A percentile compares a stretch with the other conserved stretches of the same genome.
These are phyloP conservation scores for Parauchenoglanis ngamensis DNA, from an alignment of 2,797 vertebrate genomes.

Conservation along the genomic window DNA sequence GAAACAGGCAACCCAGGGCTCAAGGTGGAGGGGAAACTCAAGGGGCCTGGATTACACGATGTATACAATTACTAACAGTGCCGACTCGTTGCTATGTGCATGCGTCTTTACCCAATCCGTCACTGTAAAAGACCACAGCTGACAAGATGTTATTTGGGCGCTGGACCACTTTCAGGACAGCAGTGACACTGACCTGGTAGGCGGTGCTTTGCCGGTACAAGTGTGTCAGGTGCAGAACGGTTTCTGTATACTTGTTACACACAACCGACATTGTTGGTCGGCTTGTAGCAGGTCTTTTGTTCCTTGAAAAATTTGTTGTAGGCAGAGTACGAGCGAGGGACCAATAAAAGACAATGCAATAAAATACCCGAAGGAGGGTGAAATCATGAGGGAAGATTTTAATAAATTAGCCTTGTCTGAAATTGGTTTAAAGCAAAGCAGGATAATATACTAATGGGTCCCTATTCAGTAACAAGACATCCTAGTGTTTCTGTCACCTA, in stretches of 20 bases:
- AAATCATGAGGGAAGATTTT: neutral
- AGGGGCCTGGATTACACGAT: neutral
- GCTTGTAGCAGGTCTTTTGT: neutral
- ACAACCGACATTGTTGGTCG: neutral
- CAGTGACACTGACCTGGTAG: neutral
- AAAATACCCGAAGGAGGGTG: neutral
- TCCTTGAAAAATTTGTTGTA: neutral
- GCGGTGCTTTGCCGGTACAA: neutral
- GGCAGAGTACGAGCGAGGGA: neutral
- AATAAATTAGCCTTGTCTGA: neutral
- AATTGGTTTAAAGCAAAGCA: neutral
- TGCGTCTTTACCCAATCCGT: slow-evolving; percentile 9
- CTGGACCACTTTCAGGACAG: neutral
- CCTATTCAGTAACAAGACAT: neutral
- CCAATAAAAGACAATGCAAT: neutral
- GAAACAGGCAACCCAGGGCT: neutral
- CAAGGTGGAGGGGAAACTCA: neutral
- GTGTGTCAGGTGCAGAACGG: neutral
- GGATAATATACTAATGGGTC: neutral
- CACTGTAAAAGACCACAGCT: slow-evolving; percentile 12
- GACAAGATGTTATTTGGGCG: slow-evolving; percentile 17
- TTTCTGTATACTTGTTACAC: neutral
- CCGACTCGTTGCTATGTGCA: neutral
- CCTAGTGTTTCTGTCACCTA: neutral
- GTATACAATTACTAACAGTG: slow-evolving; percentile 21